Evolutionary conservation across 2,888 invertebrate genomes (phyloP), one percentile per base, ranked within the genome.

Genomic region (Phengaris arion): DNA sequence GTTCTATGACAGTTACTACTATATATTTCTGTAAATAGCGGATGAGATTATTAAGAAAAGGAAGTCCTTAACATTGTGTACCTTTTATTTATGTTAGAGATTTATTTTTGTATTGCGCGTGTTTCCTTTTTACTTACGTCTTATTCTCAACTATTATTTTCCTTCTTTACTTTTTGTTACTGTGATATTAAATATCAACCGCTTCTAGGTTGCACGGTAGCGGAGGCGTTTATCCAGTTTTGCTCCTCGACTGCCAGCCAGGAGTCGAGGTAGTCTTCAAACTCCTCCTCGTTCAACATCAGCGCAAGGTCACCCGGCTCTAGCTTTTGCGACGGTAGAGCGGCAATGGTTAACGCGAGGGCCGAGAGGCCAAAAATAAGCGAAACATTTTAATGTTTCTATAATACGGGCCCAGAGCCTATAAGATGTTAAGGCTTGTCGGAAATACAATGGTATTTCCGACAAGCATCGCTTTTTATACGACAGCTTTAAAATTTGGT

Each of bases 261-360:
- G 6, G 80, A 79, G 74, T 93, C 93, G 8, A 93, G 85, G 76
- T 93, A 93, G 76, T 93, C 92, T 78, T 94, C 93, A 76, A 92
- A 94, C 13, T 91, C 89, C 2, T 94, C 92, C 83, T 94, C 93
- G 74, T 84, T 85, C 54, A 93, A 85, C 57, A 88, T 78, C 70
- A 89, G 80, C 2, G 89, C 91, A 46, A 93, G 80, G 9, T 90
- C 82, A 5, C 87, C 85, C 0, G 93, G 94, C 75, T 90, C 88
- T 2, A 89, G 88, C 74, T 22, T 59, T 15, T 15, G 59, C 15
- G 59, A 59, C 88, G 76, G n/a, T 84, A 79, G 10, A 70, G 52
- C 13, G 78, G 79, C 57, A 83, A 72, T 7, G 87, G 84, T 22
- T 22, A 59, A 22, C 75, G 81, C 80, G 15, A 80, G 81, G 4